phyloP scores from a whole-genome alignment of 2,888 invertebrate genomes.

The Zeuzera pyrina region DNA sequence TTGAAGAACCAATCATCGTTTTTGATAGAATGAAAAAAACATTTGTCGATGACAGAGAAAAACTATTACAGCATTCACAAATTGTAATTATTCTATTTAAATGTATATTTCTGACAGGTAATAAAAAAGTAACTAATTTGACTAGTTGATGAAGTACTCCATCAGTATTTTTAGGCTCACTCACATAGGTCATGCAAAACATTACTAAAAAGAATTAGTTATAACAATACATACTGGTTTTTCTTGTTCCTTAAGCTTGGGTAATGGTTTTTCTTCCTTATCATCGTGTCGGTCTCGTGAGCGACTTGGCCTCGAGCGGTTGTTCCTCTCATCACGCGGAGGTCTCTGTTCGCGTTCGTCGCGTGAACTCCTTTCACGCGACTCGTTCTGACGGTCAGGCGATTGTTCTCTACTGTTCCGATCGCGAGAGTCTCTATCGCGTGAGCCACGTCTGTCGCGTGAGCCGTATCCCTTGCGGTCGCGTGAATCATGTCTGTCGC shows the following conservation, averaged over 20 bases:
- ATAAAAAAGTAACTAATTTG: no score
- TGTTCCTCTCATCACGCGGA: constrained; percentile 33
- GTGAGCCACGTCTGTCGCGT: constrained; percentile 17
- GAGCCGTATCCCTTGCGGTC: constrained; percentile 17
- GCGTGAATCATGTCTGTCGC: constrained; percentile 14
- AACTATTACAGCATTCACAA: no score
- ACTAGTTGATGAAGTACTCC: no score
- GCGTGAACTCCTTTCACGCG: constrained; percentile 9
- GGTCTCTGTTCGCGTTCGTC: constrained; percentile 8
- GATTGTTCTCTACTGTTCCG: constrained; percentile 8
- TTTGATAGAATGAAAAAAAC: no score
- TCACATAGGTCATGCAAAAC: no score
- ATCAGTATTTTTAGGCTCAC: no score
- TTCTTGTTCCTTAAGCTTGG: constrained; percentile 81
- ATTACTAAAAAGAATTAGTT: neutral
- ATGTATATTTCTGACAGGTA: no score
- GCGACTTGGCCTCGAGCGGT: constrained; percentile 37
- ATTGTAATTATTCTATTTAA: no score
- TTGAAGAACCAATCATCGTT: no score
- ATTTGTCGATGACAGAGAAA: no score
- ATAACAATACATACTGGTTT: constrained; percentile 74
- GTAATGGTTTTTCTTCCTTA: constrained; percentile 67
- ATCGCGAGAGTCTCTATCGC: constrained; percentile 20
- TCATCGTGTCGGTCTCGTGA: constrained; percentile 40
- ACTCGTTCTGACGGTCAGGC: constrained; percentile 9